Evolutionary conservation across 2,797 vertebrate species (phyloP).

Genomic region (Synanceia verrucosa): DNA sequence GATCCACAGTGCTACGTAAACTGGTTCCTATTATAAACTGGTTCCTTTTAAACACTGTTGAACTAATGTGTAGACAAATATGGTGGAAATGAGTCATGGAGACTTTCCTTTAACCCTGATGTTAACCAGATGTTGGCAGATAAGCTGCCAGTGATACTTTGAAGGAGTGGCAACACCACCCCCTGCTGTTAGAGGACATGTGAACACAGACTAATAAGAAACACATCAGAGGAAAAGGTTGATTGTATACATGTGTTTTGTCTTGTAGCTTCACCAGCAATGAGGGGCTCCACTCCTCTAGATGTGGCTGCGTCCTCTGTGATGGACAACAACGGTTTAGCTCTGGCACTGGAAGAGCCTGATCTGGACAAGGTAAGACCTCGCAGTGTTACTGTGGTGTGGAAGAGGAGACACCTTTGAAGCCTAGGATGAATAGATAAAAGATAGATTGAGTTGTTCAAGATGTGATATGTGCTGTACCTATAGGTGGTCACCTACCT

Average conservation of each 20-base stretch:
- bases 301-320: conserved; percentile 98
- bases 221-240: neutral
- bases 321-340: conserved; percentile 99
- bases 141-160: neutral
- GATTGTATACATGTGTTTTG: conserved; percentile 10
- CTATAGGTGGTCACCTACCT: conserved; percentile 95
- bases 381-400: neutral
- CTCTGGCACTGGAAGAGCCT: conserved; percentile 94
- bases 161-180: conserved; percentile 62
- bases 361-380: conserved; percentile 92
- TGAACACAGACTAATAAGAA: neutral
- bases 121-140: conserved; percentile 11
- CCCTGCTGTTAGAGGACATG: conserved; percentile 65
- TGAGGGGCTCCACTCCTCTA: conserved; percentile 97
- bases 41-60: too few species aligned
- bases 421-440: neutral
- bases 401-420: neutral
- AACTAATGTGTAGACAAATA: too few species aligned
- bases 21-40: neutral
- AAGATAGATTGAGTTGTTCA: neutral
- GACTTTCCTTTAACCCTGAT: neutral
- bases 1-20: neutral
- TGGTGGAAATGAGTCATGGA: too few species aligned
- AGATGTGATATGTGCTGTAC: conserved; percentile 10
- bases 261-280: conserved; percentile 91